Conservation (phyloP, 1,140 invertebrate species). For the Cotesia typhae region DNA sequence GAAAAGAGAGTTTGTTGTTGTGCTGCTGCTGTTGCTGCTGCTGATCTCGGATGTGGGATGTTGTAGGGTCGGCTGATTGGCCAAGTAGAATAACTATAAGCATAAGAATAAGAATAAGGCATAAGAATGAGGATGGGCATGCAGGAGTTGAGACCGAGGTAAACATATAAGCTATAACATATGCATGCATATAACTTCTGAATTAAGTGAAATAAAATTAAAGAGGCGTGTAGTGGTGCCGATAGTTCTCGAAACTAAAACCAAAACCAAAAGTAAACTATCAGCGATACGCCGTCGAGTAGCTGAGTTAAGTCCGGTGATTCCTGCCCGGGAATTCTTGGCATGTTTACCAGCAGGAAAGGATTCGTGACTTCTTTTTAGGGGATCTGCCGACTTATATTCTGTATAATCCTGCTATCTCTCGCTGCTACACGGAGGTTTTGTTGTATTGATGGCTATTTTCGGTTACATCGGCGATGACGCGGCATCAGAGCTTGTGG, state of each 20-base stretch:
- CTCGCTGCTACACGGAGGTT: too few species aligned
- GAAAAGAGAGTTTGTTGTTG: not conserved
- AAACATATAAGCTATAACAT: not conserved
- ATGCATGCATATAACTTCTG: constrained; percentile 4
- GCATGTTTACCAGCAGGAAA: constrained; percentile 55
- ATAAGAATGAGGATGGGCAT: not conserved
- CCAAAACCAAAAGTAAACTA: too few species aligned
- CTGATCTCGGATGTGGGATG: not conserved
- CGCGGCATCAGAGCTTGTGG: constrained; percentile 29
- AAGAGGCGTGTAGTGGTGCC: not conserved
- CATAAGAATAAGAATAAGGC: not conserved
- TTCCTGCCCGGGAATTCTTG: constrained; percentile 50
- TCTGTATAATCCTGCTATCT: not conserved
- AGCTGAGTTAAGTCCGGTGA: constrained; percentile 43
- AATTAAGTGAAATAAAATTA: too few species aligned
- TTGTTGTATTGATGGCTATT: not conserved
- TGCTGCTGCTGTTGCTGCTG: too few species aligned
- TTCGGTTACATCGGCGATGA: constrained; percentile 24
- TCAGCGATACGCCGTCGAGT: constrained; percentile 5
- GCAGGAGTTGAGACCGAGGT: constrained; percentile 14
- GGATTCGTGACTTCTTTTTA: constrained; percentile 41
- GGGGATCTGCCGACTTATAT: constrained; percentile 34
- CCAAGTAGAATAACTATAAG: too few species aligned
- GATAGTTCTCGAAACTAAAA: not conserved
- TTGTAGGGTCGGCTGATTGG: too few species aligned